Conservation (phyloP, 2,113 vertebrate genomes). For the Pituophis catenifer region DNA sequence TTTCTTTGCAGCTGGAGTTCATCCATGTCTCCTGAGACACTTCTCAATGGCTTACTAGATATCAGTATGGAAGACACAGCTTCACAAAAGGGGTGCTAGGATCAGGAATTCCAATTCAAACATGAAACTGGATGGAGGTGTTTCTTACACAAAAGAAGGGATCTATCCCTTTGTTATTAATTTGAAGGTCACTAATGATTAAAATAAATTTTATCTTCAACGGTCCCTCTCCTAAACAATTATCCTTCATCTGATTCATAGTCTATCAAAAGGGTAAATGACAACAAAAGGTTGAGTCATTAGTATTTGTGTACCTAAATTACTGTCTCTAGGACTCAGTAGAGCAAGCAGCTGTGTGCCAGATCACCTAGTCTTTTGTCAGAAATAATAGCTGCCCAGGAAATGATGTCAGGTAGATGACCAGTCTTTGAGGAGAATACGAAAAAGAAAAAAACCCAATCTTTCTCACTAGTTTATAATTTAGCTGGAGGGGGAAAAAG, state of each 20-base stretch:
- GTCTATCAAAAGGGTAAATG: conserved; percentile 42
- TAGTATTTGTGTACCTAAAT: conserved; percentile 38
- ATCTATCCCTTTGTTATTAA: not conserved
- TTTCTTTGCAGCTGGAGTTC: not conserved
- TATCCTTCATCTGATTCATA: conserved; percentile 41
- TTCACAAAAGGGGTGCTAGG: not conserved
- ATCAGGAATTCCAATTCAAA: not conserved
- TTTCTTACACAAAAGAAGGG: not conserved
- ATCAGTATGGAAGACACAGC: not conserved
- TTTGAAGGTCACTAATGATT: not conserved
- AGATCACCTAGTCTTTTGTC: conserved; percentile 10
- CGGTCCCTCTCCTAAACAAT: conserved; percentile 39
- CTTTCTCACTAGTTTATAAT: conserved; percentile 34
- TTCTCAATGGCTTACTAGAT: not conserved
- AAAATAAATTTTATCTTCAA: not conserved
- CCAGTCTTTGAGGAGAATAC: conserved; percentile 29
- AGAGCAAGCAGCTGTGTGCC: conserved; percentile 19
- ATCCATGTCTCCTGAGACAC: not conserved
- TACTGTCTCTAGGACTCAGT: conserved; percentile 34
- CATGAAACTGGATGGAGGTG: not conserved
- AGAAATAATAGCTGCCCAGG: conserved; percentile 39
- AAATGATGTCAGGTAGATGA: conserved; percentile 48
- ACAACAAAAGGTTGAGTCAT: conserved; percentile 55
- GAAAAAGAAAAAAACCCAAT: not conserved
- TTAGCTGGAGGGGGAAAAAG: not conserved